Percentiles rank a stretch among this genome's conserved stretches.
Evolutionary conservation across 2,888 invertebrate species (phyloP).

Genomic region (Mechanitis messenoides): DNA sequence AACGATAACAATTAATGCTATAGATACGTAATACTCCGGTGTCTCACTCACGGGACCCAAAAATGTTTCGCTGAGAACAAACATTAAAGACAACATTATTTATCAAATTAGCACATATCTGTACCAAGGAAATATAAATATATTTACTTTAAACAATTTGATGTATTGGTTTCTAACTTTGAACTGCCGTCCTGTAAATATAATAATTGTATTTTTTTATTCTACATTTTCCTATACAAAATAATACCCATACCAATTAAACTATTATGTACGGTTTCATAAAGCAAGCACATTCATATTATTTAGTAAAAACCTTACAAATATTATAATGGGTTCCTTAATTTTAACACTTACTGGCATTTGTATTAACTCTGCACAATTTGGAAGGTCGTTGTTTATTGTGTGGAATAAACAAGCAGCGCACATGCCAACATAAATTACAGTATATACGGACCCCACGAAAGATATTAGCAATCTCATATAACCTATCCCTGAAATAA

Average conservation of each 20-base stretch:
- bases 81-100: background rate
- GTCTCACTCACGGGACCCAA: conserved; percentile 48
- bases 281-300: background rate
- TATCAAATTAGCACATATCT: background rate
- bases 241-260: too few relatives aligned
- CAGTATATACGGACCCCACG: conserved; percentile 73
- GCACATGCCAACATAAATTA: conserved; percentile 75
- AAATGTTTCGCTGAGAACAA: conserved; percentile 51
- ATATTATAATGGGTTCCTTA: background rate
- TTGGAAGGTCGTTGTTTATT: conserved; percentile 71
- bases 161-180: conserved; percentile 28
- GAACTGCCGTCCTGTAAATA: conserved; percentile 29
- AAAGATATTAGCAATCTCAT: conserved; percentile 75
- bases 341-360: conserved; percentile 52
- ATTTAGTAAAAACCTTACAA: background rate
- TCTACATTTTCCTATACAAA: too few relatives aligned
- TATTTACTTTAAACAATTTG: conserved; percentile 46
- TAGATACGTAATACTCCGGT: conserved; percentile 54
- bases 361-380: conserved; percentile 63
- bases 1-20: conserved; percentile 48
- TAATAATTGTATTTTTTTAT: conserved; percentile 16
- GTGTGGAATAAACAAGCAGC: conserved; percentile 76
- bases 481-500: conserved; percentile 78
- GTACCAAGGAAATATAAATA: background rate
- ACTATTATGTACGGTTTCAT: too few relatives aligned